phyloP scores from a whole-genome alignment of 2,797 vertebrate species.

The Lophius americanus region DNA sequence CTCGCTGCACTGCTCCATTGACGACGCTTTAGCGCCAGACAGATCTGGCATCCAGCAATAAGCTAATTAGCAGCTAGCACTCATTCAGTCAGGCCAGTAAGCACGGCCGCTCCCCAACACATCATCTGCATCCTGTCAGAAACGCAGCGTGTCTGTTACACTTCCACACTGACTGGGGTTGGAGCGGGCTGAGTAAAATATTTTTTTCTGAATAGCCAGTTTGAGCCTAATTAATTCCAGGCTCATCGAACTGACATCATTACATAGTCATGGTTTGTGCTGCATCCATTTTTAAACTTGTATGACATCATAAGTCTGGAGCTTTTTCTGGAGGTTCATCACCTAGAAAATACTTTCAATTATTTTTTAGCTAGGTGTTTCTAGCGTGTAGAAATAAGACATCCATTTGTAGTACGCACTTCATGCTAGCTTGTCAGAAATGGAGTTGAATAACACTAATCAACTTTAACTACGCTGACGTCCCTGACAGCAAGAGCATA shows the following conservation, averaged over 20 bases:
- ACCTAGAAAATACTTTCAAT: slow-evolving; percentile 18
- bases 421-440: no score
- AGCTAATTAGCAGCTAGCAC: slow-evolving; percentile 77
- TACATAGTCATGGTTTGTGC: slow-evolving; percentile 33
- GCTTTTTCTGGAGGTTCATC: background rate
- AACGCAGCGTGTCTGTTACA: slow-evolving; percentile 56
- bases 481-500: no score
- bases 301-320: slow-evolving; percentile 22
- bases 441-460: no score
- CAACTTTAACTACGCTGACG: no score
- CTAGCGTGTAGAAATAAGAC: no score
- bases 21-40: slow-evolving; percentile 65
- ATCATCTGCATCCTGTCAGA: slow-evolving; percentile 73
- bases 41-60: slow-evolving; percentile 70
- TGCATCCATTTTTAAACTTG: slow-evolving; percentile 33
- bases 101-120: slow-evolving; percentile 52
- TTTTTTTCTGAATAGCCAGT: slow-evolving; percentile 52
- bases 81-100: slow-evolving; percentile 72
- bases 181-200: slow-evolving; percentile 51
- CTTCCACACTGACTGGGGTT: slow-evolving; percentile 51
- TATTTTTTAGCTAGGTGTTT: no score
- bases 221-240: slow-evolving; percentile 45
- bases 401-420: no score
- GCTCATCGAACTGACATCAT: slow-evolving; percentile 48
- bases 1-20: slow-evolving; percentile 65